A percentile compares a stretch with the other conserved stretches of the same genome.
These are phyloP conservation scores for Tragulus kanchil DNA, from an alignment of 2,113 vertebrate genomes.

Conservation along the genomic window DNA sequence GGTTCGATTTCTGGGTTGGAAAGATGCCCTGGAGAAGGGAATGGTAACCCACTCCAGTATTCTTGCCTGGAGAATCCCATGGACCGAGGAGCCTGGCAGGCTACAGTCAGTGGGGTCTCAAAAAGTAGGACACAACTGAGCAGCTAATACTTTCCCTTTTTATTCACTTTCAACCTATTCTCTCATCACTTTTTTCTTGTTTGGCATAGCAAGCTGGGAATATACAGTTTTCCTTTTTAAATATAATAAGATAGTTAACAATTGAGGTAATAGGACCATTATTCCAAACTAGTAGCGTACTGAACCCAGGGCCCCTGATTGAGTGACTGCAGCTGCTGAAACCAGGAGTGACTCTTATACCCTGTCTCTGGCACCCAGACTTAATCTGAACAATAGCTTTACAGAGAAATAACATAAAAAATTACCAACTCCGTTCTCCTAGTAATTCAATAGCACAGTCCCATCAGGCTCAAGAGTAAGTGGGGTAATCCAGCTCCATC, in stretches of 20 bases:
- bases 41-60: not conserved
- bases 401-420: not conserved
- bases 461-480: not conserved
- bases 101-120: not conserved
- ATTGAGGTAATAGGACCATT: not conserved
- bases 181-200: not conserved
- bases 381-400: not conserved
- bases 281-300: not conserved
- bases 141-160: not conserved
- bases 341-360: not conserved
- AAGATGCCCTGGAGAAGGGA: not conserved
- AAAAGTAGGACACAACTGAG: not conserved
- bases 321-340: not conserved
- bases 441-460: not conserved
- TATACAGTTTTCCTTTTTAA: not conserved
- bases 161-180: not conserved
- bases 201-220: constrained; percentile 15
- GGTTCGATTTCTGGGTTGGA: not conserved
- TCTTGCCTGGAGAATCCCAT: not conserved
- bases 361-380: not conserved
- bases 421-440: not conserved
- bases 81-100: not conserved
- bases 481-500: not conserved
- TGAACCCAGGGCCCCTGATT: not conserved
- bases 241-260: not conserved